phyloP scores from a whole-genome alignment of 2,797 vertebrate genomes.

The Lutjanus campechanus region DNA sequence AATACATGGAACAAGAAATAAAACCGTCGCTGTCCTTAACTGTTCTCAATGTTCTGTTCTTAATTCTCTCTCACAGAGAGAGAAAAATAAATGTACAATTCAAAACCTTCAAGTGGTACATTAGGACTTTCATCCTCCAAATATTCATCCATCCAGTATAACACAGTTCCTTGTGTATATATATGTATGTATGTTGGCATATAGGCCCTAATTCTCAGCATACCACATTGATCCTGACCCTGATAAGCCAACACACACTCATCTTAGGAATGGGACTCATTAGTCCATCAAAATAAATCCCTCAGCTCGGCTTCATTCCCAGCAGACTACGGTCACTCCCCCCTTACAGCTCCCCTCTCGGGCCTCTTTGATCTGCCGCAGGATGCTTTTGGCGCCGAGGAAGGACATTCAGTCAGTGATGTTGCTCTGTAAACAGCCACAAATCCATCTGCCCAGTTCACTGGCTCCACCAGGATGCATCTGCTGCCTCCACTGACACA shows the following conservation, averaged over 20 bases:
- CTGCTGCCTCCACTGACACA: slow-evolving; percentile 62
- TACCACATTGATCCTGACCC: slow-evolving; percentile 44
- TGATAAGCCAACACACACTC: slow-evolving; percentile 31
- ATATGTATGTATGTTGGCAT: slow-evolving; percentile 10
- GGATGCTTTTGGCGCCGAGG: slow-evolving; percentile 70
- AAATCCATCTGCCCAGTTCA: slow-evolving; percentile 78
- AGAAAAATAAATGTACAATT: not conserved
- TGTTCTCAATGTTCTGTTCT: too few species aligned
- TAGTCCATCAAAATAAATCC: slow-evolving; percentile 66
- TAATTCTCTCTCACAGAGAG: not conserved
- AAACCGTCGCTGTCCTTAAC: too few species aligned
- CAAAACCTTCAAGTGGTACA: not conserved
- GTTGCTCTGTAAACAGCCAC: slow-evolving; percentile 67
- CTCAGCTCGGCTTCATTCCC: slow-evolving; percentile 48
- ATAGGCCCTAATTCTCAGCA: slow-evolving; percentile 13
- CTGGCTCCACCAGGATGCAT: slow-evolving; percentile 69
- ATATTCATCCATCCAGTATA: not conserved
- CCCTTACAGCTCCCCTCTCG: slow-evolving; percentile 68
- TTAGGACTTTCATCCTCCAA: not conserved
- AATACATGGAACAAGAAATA: too few species aligned
- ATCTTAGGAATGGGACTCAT: slow-evolving; percentile 66
- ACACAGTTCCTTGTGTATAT: slow-evolving; percentile 19
- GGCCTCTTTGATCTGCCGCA: slow-evolving; percentile 75
- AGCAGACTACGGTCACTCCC: slow-evolving; percentile 64
- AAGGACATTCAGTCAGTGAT: slow-evolving; percentile 72